Base-by-base conservation (phyloP, 1,140 invertebrate species). In the Telenomus remus region DNA sequence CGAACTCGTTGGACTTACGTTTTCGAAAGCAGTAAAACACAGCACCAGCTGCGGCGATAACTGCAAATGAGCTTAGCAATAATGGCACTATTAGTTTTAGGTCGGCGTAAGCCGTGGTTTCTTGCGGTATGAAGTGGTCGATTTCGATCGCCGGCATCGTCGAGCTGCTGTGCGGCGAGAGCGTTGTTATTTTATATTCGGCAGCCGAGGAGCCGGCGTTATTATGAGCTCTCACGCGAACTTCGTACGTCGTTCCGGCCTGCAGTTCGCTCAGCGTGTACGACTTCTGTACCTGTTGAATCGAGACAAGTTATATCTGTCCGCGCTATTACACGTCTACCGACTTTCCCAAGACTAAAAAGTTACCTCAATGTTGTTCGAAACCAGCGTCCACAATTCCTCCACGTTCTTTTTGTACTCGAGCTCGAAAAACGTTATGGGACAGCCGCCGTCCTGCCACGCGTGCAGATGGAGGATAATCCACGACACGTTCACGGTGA, bases 401-500 rank as follows among this genome's bases (percentile, higher is more conserved):
- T 90, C 89, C 86, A 88, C 89, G 85, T 44, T 84, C 86, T 89
- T 82, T 48, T 90, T 90, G 83, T 96, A 97, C 80, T 96, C 94
- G 4, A 97, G 92, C 50, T 95, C 93, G 82, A 95, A 97, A 83
- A 95, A 95, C 1, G 93, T 90, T 68, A 98, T 96, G 0, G 95
- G 94, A 82, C 96, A 98, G 0, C 95, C 95, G 2, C 94, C 95
- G 79, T 96, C 95, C 27, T 93, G 93, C 96, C 96, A 98, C 0
- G 92, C 92, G 78, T 94, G 94, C 35, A 97, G 85, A 91, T 95
- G 95, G 33, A 97, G 91, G 0, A 94, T 95, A n/a, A 96, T 94
- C 55, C 94, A 95, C 0, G 96, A 96, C 0, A 95, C 93, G 84
- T 98, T 98, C 53, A 95, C 92, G 0, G 94, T 95, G 50, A 97